phyloP scores from a whole-genome alignment of 2,888 invertebrate species.

The Brachypterus glaber region DNA sequence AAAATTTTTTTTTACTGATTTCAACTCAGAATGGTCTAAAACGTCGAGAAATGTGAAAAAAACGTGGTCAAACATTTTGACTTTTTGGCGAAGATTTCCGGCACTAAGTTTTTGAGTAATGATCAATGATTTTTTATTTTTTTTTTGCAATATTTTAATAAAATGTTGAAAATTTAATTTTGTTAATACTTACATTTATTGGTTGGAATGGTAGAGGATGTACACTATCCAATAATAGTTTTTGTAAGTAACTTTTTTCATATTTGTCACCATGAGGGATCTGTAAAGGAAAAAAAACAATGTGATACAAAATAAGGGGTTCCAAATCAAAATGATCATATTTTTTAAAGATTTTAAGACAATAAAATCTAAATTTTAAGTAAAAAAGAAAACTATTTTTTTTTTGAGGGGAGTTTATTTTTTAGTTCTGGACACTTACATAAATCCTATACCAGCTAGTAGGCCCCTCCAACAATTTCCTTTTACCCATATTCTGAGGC shows the following conservation, averaged over 20 bases:
- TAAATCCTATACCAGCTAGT: slow-evolving; percentile 65
- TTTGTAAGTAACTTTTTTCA: slow-evolving; percentile 57
- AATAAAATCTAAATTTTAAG: slow-evolving; percentile 3
- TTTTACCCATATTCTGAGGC: slow-evolving; percentile 40
- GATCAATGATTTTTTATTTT: too few relatives aligned
- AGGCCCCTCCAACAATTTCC: slow-evolving; percentile 45
- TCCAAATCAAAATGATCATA: slow-evolving; percentile 1
- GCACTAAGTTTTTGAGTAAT: too few relatives aligned
- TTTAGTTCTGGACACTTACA: too few relatives aligned
- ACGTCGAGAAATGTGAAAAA: too few relatives aligned
- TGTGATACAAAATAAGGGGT: slow-evolving; percentile 4
- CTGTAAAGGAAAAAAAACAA: slow-evolving; percentile 26
- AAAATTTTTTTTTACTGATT: too few relatives aligned
- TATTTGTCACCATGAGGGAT: slow-evolving; percentile 67
- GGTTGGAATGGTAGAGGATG: slow-evolving; percentile 61
- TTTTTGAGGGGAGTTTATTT: too few relatives aligned
- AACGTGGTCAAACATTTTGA: too few relatives aligned
- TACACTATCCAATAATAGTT: slow-evolving; percentile 50
- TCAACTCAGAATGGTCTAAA: too few relatives aligned
- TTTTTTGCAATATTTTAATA: too few relatives aligned
- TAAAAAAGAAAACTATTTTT: slow-evolving; percentile 28
- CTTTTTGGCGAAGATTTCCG: too few relatives aligned
- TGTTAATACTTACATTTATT: slow-evolving; percentile 44
- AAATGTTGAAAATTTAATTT: too few relatives aligned
- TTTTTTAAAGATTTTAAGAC: slow-evolving; percentile 4